Conservation (phyloP, 2,113 vertebrate genomes). For the Gambusia affinis region DNA sequence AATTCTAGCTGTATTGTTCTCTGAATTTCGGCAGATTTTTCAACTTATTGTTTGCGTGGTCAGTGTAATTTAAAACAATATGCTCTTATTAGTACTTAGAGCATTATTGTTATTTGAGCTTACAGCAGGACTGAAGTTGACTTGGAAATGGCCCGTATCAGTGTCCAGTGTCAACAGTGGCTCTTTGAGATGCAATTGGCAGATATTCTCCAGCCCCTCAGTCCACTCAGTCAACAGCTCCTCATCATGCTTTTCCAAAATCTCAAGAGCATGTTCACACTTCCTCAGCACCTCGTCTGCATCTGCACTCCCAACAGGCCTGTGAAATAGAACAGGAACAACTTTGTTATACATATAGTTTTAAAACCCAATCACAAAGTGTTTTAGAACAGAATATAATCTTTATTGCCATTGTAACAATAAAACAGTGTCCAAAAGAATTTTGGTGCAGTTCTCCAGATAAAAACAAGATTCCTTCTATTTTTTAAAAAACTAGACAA, state of each 20-base stretch:
- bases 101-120: constrained; percentile 32
- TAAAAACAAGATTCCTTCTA: too few species aligned
- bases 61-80: background rate
- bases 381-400: too few species aligned
- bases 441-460: too few species aligned
- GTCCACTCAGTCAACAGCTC: constrained; percentile 73
- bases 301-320: constrained; percentile 71
- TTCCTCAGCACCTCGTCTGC: constrained; percentile 76
- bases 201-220: constrained; percentile 68
- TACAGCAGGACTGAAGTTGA: constrained; percentile 81
- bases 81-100: background rate
- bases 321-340: constrained; percentile 13
- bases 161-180: constrained; percentile 64
- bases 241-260: constrained; percentile 73
- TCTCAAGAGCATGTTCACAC: constrained; percentile 75
- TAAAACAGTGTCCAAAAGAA: too few species aligned
- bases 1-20: too few species aligned
- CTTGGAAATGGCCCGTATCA: constrained; percentile 61
- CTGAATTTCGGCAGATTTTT: too few species aligned
- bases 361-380: background rate
- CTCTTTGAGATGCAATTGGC: constrained; percentile 73
- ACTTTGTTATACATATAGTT: background rate
- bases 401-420: too few species aligned
- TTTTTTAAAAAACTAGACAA: too few species aligned
- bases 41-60: too few species aligned